Conservation (phyloP, 2,113 vertebrate species). For the Galbula dea region DNA sequence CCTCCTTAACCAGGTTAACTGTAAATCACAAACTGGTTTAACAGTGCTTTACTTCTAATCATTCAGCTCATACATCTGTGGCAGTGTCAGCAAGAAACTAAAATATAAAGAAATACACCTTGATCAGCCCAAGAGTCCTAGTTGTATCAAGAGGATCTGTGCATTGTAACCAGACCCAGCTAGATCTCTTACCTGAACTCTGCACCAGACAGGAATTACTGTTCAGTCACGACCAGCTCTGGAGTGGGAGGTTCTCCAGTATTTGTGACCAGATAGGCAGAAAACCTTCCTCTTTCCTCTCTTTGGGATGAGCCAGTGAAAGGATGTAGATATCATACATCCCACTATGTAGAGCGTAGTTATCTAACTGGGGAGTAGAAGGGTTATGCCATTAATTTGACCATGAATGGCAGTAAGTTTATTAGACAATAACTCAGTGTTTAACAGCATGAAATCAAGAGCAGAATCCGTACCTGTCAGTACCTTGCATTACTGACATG, state of each 20-base stretch:
- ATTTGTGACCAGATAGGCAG: background rate
- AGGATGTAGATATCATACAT: background rate
- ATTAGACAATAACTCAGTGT: background rate
- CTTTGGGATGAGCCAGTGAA: background rate
- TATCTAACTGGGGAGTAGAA: background rate
- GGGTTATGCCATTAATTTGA: background rate
- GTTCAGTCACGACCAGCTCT: background rate
- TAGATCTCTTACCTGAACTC: background rate
- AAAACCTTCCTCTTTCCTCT: background rate
- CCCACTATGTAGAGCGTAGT: background rate
- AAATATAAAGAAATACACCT: background rate
- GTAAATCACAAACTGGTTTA: background rate
- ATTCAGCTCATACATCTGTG: background rate
- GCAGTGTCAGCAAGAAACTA: background rate
- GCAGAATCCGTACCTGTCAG: constrained; percentile 1
- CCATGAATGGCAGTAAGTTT: background rate
- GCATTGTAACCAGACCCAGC: background rate
- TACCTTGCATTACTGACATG: background rate
- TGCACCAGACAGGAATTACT: background rate
- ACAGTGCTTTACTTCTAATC: background rate
- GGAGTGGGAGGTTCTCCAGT: background rate
- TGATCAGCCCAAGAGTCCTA: background rate
- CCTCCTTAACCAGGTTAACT: background rate
- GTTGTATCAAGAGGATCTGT: background rate
- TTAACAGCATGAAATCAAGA: background rate